A percentile compares a stretch with the other conserved stretches of the same genome.
Evolutionary conservation across 2,888 invertebrate species (phyloP).

Genomic region (Pemphredon lugubris): DNA sequence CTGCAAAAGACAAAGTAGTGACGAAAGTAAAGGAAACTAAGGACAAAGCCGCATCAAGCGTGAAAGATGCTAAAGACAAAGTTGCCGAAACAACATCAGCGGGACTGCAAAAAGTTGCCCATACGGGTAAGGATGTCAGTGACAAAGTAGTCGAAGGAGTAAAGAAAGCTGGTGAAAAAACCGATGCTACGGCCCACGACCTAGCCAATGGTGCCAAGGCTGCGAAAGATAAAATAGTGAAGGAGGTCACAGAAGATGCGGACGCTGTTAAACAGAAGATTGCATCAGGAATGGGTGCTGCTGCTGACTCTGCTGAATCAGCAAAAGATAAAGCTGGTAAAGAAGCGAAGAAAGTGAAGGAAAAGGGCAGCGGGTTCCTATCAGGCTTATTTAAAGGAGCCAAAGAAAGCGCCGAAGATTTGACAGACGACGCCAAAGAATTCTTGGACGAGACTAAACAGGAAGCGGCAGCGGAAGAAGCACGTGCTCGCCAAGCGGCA

Average conservation of each 20-base stretch:
- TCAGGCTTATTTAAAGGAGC: slow-evolving; percentile 71
- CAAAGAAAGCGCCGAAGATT: slow-evolving; percentile 66
- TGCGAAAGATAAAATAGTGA: slow-evolving; percentile 28
- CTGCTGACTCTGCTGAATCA: slow-evolving; percentile 81
- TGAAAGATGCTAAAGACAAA: slow-evolving; percentile 39
- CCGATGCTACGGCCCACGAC: slow-evolving; percentile 15
- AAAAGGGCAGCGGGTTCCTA: slow-evolving; percentile 68
- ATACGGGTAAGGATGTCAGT: slow-evolving; percentile 30
- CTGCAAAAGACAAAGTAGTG: slow-evolving; percentile 43
- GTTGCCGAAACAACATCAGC: background rate
- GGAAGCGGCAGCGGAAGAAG: slow-evolving; percentile 61
- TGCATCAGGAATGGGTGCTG: slow-evolving; percentile 43
- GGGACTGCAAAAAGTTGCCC: background rate
- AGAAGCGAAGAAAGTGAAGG: slow-evolving; percentile 65
- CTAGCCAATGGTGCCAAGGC: slow-evolving; percentile 44
- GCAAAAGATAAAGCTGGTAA: slow-evolving; percentile 61
- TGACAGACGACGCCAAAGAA: slow-evolving; percentile 65
- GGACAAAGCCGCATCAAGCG: slow-evolving; percentile 33
- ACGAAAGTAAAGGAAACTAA: slow-evolving; percentile 17
- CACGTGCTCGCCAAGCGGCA: slow-evolving; percentile 49
- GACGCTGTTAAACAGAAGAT: slow-evolving; percentile 51
- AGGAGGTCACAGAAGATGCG: slow-evolving; percentile 66
- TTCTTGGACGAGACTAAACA: slow-evolving; percentile 71
- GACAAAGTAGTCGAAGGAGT: slow-evolving; percentile 25
- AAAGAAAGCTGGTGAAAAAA: slow-evolving; percentile 15